Evolutionary conservation across 2,797 vertebrate genomes (phyloP).

Genomic region (Alca torda): DNA sequence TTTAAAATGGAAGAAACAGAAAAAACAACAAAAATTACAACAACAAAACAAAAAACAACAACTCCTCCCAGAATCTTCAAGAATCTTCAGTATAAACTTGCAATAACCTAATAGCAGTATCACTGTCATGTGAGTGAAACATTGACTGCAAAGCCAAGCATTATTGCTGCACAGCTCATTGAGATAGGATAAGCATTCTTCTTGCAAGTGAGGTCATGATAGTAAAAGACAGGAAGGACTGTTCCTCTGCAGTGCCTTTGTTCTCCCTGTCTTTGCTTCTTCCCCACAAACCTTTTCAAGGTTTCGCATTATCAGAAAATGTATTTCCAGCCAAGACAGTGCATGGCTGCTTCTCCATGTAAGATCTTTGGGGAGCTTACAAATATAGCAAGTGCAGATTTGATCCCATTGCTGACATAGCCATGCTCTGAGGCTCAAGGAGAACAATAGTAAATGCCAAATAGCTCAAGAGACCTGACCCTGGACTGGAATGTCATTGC

Average conservation of each 20-base stretch:
- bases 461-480: not conserved
- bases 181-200: not conserved
- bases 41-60: not conserved
- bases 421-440: not conserved
- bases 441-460: not conserved
- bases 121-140: not conserved
- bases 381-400: not conserved
- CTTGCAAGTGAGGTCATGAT: not conserved
- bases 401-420: not conserved
- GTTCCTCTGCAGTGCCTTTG: not conserved
- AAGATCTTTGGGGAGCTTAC: not conserved
- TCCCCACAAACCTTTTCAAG: not conserved
- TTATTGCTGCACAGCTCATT: not conserved
- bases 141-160: not conserved
- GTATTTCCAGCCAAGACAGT: not conserved
- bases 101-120: not conserved
- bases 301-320: not conserved
- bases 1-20: not conserved
- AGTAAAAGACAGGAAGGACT: not conserved
- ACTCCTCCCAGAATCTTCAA: not conserved
- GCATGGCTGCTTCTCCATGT: not conserved
- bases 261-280: not conserved
- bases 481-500: not conserved
- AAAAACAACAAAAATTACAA: accelerated
- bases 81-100: not conserved